These are phyloP conservation scores for Forbesichthys agassizii DNA, from an alignment of 2,113 vertebrate species.

Conservation along the genomic window DNA sequence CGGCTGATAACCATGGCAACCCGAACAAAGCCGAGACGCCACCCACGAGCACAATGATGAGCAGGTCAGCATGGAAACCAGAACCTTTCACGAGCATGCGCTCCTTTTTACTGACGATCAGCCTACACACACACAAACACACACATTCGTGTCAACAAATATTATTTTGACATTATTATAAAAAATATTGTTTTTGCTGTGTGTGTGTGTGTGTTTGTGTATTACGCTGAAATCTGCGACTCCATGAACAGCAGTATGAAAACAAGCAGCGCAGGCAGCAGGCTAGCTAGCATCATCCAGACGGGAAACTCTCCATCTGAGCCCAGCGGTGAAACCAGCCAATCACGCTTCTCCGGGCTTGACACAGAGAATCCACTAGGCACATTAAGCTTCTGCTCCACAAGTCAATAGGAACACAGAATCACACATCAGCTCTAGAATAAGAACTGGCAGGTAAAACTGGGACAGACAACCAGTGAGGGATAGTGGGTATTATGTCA, in stretches of 20 bases:
- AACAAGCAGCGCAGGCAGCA: constrained; percentile 87
- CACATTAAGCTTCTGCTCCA: constrained; percentile 87
- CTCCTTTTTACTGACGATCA: constrained; percentile 92
- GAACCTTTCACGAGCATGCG: constrained; percentile 92
- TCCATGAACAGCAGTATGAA: constrained; percentile 99
- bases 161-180: background rate
- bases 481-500: constrained; percentile 41
- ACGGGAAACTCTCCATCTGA: constrained; percentile 80
- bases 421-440: too few species aligned
- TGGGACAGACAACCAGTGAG: background rate
- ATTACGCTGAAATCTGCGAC: constrained; percentile 95
- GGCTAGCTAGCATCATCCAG: constrained; percentile 95
- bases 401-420: background rate
- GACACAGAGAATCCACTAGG: constrained; percentile 91
- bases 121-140: constrained; percentile 56
- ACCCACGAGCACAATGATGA: constrained; percentile 89
- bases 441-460: background rate
- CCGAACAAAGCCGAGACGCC: constrained; percentile 89
- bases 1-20: constrained; percentile 90
- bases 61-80: constrained; percentile 90
- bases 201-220: background rate
- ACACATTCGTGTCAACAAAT: background rate
- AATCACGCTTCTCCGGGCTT: constrained; percentile 84
- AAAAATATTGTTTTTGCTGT: background rate
- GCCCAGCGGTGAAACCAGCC: constrained; percentile 91